Evolutionary conservation across 30 jellyfish, hydroid and myxozoan genomes (phyloP).

Genomic region (Chrysaora quinquecirrha): DNA sequence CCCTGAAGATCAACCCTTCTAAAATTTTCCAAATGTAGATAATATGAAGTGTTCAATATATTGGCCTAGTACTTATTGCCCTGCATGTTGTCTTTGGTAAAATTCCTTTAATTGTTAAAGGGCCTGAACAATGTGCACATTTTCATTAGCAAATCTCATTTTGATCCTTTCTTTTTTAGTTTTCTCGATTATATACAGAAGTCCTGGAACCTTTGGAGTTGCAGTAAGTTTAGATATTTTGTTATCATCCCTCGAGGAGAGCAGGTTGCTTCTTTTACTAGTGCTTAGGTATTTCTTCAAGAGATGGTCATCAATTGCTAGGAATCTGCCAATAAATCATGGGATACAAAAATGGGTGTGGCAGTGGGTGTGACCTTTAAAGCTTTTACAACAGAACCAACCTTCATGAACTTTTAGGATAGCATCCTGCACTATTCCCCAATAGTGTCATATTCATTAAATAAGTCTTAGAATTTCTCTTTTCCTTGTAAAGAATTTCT

Average conservation of each 20-base stretch:
- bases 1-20: too few species aligned
- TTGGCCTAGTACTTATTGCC: too few species aligned
- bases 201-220: constrained; percentile 74
- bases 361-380: not conserved
- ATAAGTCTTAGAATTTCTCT: not conserved
- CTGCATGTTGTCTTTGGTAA: too few species aligned
- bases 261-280: too few species aligned
- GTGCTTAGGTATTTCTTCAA: not conserved
- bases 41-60: too few species aligned
- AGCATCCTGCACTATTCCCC: not conserved
- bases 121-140: too few species aligned
- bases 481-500: not conserved
- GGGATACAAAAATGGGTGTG: not conserved
- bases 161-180: constrained; percentile 37
- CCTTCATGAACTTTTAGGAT: too few species aligned
- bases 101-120: too few species aligned
- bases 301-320: not conserved
- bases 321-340: not conserved
- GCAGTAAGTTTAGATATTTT: constrained; percentile 39
- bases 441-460: too few species aligned
- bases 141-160: too few species aligned
- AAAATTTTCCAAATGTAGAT: too few species aligned
- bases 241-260: not conserved
- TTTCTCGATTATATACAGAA: constrained; percentile 32
- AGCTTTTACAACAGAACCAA: not conserved